phyloP scores from a whole-genome alignment of 2,113 vertebrate species.

The Aegypius monachus region DNA sequence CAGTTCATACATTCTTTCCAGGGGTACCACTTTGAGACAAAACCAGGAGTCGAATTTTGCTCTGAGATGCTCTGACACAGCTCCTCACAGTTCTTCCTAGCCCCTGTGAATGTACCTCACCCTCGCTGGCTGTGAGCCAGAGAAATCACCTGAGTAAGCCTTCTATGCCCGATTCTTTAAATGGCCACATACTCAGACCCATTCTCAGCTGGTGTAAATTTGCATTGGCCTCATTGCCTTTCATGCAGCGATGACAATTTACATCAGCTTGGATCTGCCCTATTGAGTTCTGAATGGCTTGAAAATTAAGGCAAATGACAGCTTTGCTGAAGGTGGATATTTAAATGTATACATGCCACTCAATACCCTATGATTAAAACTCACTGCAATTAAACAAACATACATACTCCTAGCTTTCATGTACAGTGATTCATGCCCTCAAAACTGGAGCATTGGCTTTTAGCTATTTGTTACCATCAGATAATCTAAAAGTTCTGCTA shows the following conservation, averaged over 20 bases:
- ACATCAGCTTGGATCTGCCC: background rate
- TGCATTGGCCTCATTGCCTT: background rate
- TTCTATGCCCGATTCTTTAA: background rate
- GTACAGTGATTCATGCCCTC: background rate
- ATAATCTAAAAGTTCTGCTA: background rate
- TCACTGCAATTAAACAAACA: background rate
- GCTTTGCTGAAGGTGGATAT: background rate
- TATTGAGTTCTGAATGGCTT: background rate
- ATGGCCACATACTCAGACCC: background rate
- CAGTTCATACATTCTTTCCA: background rate
- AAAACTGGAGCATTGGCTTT: background rate
- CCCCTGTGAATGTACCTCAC: background rate
- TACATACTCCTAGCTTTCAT: background rate
- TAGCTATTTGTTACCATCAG: background rate
- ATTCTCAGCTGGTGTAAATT: background rate
- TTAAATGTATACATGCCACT: background rate
- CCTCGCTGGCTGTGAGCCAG: background rate
- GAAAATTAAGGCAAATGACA: background rate
- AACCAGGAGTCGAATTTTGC: background rate
- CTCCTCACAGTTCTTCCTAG: background rate
- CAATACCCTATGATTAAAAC: background rate
- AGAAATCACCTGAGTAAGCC: background rate
- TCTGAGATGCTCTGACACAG: background rate
- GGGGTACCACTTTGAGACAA: background rate
- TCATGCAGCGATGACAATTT: background rate